These are phyloP conservation scores for Drosophila macrothrix DNA, from an alignment of 2,888 invertebrate species.

Conservation along the genomic window DNA sequence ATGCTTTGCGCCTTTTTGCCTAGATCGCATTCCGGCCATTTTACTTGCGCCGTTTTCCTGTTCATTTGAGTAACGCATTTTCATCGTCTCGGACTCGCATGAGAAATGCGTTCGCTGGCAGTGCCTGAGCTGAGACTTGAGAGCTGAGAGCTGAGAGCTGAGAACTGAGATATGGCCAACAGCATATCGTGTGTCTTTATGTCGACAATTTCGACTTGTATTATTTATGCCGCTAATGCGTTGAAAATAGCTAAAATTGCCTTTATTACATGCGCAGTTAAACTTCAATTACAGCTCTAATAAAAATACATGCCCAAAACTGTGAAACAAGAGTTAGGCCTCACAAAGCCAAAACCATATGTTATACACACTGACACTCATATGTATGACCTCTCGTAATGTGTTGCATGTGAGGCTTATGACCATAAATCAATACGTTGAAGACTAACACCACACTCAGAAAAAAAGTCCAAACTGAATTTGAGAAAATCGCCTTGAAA, in stretches of 20 bases:
- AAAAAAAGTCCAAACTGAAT: background rate
- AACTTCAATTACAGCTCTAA: constrained; percentile 77
- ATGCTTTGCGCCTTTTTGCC: constrained; percentile 44
- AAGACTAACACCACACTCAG: background rate
- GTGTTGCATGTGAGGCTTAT: constrained; percentile 1
- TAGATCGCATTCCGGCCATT: constrained; percentile 67
- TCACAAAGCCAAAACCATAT: constrained; percentile 15
- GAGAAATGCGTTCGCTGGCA: constrained; percentile 32
- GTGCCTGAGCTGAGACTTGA: background rate
- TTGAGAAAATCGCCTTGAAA: background rate
- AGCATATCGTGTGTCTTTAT: constrained; percentile 57
- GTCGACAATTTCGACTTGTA: constrained; percentile 63
- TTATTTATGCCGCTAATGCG: constrained; percentile 81
- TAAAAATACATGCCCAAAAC: constrained; percentile 66
- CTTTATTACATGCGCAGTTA: constrained; percentile 83
- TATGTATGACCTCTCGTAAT: constrained; percentile 4
- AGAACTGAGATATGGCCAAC: constrained; percentile 57
- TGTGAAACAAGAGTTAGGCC: constrained; percentile 35
- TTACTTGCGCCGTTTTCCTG: constrained; percentile 38
- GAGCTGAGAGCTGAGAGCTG: background rate
- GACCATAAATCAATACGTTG: constrained; percentile 10
- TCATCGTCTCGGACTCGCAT: constrained; percentile 1
- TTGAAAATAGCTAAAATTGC: constrained; percentile 80
- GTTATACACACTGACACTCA: constrained; percentile 1
- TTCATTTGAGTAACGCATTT: constrained; percentile 43